Base-by-base conservation (phyloP, 2,888 invertebrate genomes). In the Ectemnius lituratus region DNA sequence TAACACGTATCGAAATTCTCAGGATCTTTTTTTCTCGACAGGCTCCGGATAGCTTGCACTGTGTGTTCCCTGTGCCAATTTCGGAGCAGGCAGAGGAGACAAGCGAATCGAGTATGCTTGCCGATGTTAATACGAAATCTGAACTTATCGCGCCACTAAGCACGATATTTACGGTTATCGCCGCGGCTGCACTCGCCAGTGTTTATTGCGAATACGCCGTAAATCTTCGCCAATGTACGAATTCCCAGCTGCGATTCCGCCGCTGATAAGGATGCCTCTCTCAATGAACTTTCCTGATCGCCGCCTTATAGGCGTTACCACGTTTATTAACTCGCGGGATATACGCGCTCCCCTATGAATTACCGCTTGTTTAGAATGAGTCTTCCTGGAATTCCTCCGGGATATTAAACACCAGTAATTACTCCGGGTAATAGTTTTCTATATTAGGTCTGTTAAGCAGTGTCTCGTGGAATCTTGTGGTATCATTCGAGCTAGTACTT, bases 91-190 rank as follows among this genome's bases (percentile, higher is more conserved):
- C 6, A n/a, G 18, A 47, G 20, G 11, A 37, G 37, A 37, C 37
- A 37, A 37, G 37, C 37, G 37, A 11, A 37, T 37, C 8, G 61
- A 23, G 46, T 4, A 57, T 20, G 62, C 49, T 65, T 52, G 28
- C 18, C 49, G 56, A 74, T 70, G 67, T 72, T 76, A 74, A 77
- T 66, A 62, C 59, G 56, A 79, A 69, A 73, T 64, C 68, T 61
- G 61, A 68, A 59, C 67, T 71, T 77, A 76, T 79, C 70, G 62
- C 57, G 49, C 62, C 59, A 69, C 65, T 79, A 76, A 73, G 45
- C 52, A 68, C 60, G 66, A 76, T 77, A 77, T 75, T 80, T 77
- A 73, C 65, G 59, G 14, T 70, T 72, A 76, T 74, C 71, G 67
- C 58, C 49, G 46, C 47, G 27, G 23, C n/a, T 37, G 60, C 58